Evolutionary conservation across 2,888 invertebrate species (phyloP).

Genomic region (Pharmacophagus antenor): DNA sequence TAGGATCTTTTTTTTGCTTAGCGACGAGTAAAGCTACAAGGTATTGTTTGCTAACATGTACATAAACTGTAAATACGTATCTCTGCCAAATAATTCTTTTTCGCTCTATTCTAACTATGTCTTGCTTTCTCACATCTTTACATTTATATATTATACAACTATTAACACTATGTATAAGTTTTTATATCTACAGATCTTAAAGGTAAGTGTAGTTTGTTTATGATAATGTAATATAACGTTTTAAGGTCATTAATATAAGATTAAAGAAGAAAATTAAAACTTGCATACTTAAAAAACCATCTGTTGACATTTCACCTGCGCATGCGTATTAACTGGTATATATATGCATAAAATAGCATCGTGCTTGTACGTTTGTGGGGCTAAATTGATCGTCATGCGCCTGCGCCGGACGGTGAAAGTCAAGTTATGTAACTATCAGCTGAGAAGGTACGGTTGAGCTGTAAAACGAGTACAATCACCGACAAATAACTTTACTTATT

Average conservation of each 20-base stretch:
- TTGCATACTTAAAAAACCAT: slow-evolving; percentile 24
- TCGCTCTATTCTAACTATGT: slow-evolving; percentile 76
- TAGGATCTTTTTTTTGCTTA: slow-evolving; percentile 20
- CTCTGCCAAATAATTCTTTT: slow-evolving; percentile 45
- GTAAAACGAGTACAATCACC: slow-evolving; percentile 24
- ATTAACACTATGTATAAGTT: slow-evolving; percentile 30
- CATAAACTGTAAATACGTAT: slow-evolving; percentile 46
- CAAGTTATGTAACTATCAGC: slow-evolving; percentile 48
- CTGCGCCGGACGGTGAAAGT: slow-evolving; percentile 51
- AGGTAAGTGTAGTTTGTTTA: slow-evolving; percentile 19
- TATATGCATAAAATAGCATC: slow-evolving; percentile 26
- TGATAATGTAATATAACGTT: not conserved
- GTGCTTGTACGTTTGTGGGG: slow-evolving; percentile 26
- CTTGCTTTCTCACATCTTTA: slow-evolving; percentile 74
- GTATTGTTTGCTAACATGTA: slow-evolving; percentile 44
- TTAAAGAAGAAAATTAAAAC: slow-evolving; percentile 1
- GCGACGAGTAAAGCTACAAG: slow-evolving; percentile 52
- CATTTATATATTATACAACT: slow-evolving; percentile 31
- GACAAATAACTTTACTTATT: slow-evolving; percentile 22
- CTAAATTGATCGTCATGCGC: slow-evolving; percentile 35
- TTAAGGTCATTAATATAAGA: not conserved
- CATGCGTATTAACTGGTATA: slow-evolving; percentile 18
- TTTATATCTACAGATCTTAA: not conserved
- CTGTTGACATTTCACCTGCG: slow-evolving; percentile 28
- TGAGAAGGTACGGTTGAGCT: slow-evolving; percentile 36